Percentiles rank a stretch among this genome's conserved stretches.
Evolutionary conservation across 2,113 vertebrate genomes (phyloP).

Genomic region (Indicator maculatus): DNA sequence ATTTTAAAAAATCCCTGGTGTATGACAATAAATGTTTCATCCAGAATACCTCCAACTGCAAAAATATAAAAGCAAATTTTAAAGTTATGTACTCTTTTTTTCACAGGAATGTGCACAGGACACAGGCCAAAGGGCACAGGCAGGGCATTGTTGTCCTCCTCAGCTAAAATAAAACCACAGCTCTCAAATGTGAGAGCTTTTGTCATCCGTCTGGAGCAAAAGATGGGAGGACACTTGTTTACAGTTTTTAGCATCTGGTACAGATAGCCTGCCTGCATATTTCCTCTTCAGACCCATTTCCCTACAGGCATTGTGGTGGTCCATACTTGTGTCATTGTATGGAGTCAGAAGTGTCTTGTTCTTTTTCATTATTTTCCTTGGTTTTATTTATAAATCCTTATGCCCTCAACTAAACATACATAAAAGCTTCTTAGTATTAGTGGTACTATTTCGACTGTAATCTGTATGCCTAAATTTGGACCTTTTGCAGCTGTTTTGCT

Average conservation of each 20-base stretch:
- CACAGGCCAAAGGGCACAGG: neutral
- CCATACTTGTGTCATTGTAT: too few relatives aligned
- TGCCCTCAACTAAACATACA: neutral
- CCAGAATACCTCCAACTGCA: neutral
- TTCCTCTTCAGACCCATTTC: neutral
- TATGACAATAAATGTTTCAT: neutral
- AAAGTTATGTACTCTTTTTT: neutral
- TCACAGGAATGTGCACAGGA: neutral
- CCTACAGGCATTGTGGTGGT: fast-evolving
- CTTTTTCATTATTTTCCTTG: neutral
- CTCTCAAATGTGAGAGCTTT: neutral
- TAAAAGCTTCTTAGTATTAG: neutral
- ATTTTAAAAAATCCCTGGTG: neutral
- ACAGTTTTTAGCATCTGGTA: neutral
- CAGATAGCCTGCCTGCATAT: neutral
- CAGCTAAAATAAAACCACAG: neutral
- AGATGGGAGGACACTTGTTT: neutral
- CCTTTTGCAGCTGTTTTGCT: neutral
- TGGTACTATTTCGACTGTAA: neutral
- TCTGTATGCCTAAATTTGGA: neutral
- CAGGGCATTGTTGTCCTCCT: neutral
- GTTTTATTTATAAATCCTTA: neutral
- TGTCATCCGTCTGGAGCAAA: neutral
- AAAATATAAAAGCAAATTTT: neutral
- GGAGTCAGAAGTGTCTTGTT: neutral